These are phyloP conservation scores for Gallinago solitaria DNA, from an alignment of 2,797 vertebrate genomes.

Conservation along the genomic window DNA sequence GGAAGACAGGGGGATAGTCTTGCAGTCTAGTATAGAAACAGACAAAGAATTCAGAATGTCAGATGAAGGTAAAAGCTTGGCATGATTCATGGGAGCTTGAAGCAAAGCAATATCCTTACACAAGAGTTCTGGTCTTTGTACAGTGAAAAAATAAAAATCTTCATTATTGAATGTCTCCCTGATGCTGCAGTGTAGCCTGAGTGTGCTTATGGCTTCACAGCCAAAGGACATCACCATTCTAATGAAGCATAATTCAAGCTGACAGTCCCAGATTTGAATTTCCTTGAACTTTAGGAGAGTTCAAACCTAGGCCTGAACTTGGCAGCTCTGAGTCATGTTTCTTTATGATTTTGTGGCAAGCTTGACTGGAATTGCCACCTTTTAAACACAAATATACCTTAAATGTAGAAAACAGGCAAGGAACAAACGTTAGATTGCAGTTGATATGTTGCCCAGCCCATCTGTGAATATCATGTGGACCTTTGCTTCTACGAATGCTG, in stretches of 20 bases:
- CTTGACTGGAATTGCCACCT: background rate
- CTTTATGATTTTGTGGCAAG: background rate
- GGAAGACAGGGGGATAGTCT: constrained; percentile 37
- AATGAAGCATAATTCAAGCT: background rate
- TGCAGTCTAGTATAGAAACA: constrained; percentile 33
- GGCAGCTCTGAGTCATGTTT: background rate
- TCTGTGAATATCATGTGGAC: background rate
- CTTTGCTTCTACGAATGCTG: background rate
- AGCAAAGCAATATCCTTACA: constrained; percentile 28
- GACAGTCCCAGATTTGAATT: background rate
- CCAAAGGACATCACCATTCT: background rate
- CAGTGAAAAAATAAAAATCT: background rate
- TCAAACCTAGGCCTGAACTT: background rate
- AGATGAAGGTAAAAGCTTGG: constrained; percentile 20
- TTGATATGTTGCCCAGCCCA: background rate
- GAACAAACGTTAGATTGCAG: background rate
- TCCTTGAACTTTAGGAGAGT: background rate
- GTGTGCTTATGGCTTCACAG: background rate
- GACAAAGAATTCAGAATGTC: background rate
- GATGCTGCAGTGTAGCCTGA: background rate
- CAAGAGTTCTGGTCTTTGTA: constrained; percentile 35
- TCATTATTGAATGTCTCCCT: background rate
- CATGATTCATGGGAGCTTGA: constrained; percentile 22
- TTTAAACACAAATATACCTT: background rate
- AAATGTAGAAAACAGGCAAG: background rate